Percentiles rank a stretch among this genome's conserved stretches.
phyloP scores from a whole-genome alignment of 2,113 vertebrate genomes.

The Copsychus sechellarum region DNA sequence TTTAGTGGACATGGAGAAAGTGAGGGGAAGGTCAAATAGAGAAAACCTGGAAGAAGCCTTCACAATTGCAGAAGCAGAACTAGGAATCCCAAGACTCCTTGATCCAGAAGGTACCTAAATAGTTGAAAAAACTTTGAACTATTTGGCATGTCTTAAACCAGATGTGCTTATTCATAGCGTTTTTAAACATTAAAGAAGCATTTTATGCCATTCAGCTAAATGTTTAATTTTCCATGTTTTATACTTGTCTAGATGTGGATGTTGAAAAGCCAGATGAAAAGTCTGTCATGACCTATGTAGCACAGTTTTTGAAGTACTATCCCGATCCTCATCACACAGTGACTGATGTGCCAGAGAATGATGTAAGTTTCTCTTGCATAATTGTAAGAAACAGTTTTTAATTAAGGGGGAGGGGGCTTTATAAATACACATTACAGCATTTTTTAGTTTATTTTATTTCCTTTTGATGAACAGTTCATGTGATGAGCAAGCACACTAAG shows the following conservation, averaged over 20 bases:
- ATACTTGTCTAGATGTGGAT: conserved; percentile 86
- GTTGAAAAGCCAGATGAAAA: conserved; percentile 99
- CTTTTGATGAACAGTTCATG: not conserved
- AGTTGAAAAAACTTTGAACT: not conserved
- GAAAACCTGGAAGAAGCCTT: conserved; percentile 95
- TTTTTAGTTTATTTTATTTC: not conserved
- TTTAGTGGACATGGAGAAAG: conserved; percentile 88
- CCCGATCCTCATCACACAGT: conserved; percentile 78
- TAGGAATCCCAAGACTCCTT: conserved; percentile 92
- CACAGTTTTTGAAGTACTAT: conserved; percentile 93
- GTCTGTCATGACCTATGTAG: conserved; percentile 97
- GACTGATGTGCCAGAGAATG: conserved; percentile 73
- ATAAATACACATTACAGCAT: not conserved
- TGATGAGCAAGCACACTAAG: not conserved
- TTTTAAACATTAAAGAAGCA: not conserved
- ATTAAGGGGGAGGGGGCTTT: not conserved
- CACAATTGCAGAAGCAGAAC: conserved; percentile 85
- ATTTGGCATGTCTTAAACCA: not conserved
- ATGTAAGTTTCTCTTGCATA: conserved; percentile 73
- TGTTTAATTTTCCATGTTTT: not conserved
- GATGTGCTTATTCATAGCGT: not conserved
- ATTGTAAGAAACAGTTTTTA: not conserved
- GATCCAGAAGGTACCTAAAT: conserved; percentile 88
- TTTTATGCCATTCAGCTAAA: not conserved
- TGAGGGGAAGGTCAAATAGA: conserved; percentile 81